Percentiles rank a stretch among this genome's conserved stretches.
Conservation (phyloP, 2,797 vertebrate species). For the Sciurus carolinensis region DNA sequence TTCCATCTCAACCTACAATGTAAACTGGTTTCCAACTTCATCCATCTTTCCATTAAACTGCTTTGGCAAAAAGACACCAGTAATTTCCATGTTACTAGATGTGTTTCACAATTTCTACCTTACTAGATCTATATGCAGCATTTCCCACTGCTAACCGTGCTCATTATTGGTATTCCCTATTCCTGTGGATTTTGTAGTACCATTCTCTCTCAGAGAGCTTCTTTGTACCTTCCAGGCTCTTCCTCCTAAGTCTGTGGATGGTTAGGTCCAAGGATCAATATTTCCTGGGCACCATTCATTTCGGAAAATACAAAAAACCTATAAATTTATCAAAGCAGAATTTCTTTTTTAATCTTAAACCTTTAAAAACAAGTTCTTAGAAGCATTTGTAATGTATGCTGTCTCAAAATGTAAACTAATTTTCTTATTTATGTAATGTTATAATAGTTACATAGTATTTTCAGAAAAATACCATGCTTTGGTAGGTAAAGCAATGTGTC, state of each 20-base stretch:
- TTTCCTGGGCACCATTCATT: not conserved
- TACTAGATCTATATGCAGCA: not conserved
- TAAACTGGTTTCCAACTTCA: not conserved
- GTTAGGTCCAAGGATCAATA: not conserved
- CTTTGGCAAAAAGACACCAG: not conserved
- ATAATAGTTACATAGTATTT: not conserved
- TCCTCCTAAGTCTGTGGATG: not conserved
- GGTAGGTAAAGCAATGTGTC: not conserved
- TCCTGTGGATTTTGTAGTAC: not conserved
- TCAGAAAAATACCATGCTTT: not conserved
- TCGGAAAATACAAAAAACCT: not conserved
- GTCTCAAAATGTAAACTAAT: conserved; percentile 36
- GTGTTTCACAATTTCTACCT: not conserved
- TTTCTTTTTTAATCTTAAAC: not conserved
- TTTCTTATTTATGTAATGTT: not conserved
- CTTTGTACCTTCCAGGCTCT: not conserved
- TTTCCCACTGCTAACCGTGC: not conserved
- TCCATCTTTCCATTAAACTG: not conserved
- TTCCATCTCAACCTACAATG: not conserved
- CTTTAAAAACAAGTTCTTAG: conserved; percentile 51
- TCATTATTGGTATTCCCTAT: not conserved
- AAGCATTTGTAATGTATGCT: conserved; percentile 29
- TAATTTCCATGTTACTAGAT: not conserved
- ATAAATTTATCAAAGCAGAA: not conserved
- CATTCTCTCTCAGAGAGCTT: not conserved